Conservation (phyloP, 1,140 invertebrate species). For the Brachionus koreanus region DNA sequence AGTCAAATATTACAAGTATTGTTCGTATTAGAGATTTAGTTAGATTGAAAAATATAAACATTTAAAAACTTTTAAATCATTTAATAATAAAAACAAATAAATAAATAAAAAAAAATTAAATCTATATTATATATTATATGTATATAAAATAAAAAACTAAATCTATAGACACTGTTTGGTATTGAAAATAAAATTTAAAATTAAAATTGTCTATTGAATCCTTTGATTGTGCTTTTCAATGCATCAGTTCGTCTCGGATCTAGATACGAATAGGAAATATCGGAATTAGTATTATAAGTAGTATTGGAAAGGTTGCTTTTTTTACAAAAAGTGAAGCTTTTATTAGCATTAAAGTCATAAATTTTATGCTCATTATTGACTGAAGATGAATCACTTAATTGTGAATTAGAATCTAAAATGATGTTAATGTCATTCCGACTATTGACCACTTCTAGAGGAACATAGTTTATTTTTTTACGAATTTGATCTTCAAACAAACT, state of each 20-base stretch:
- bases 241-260: not conserved
- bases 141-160: not conserved
- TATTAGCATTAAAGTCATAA: not conserved
- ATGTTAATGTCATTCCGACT: not conserved
- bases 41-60: too few relatives aligned
- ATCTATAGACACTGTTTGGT: not conserved
- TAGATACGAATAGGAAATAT: not conserved
- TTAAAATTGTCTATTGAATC: not conserved
- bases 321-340: slow-evolving; percentile 15
- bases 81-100: too few relatives aligned
- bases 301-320: not conserved
- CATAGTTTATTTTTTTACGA: not conserved
- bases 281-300: not conserved
- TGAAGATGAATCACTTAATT: not conserved
- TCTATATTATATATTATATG: not conserved
- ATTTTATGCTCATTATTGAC: not conserved
- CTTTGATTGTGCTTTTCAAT: slow-evolving; percentile 29
- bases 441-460: slow-evolving; percentile 3
- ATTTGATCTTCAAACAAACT: not conserved
- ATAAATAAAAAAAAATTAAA: not conserved
- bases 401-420: not conserved
- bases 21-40: too few relatives aligned
- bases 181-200: not conserved
- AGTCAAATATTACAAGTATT: too few relatives aligned
- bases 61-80: too few relatives aligned